Evolutionary conservation across 2,888 invertebrate species (phyloP).

Genomic region (Himalopsyche kuldschensis): DNA sequence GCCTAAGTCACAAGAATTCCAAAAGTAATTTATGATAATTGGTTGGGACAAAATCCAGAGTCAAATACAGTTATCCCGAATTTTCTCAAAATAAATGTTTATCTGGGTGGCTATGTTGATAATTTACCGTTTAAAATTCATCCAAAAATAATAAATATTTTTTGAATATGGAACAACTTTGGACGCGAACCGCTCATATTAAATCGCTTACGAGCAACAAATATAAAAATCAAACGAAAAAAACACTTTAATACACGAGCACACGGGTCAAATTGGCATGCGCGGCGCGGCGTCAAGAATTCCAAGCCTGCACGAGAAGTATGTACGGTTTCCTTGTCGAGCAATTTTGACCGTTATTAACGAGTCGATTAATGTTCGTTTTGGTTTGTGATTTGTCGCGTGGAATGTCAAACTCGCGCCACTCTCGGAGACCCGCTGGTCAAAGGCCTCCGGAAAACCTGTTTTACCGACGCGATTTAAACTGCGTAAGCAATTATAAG

Average conservation of each 20-base stretch:
- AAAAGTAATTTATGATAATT: too few species aligned
- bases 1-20: too few species aligned
- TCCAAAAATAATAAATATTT: not conserved
- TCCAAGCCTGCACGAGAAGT: not conserved
- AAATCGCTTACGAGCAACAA: not conserved
- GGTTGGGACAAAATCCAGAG: too few species aligned
- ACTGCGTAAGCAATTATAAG: not conserved
- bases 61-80: too few species aligned
- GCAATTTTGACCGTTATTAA: not conserved
- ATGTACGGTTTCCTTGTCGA: not conserved
- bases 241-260: not conserved
- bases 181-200: not conserved
- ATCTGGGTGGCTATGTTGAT: too few species aligned
- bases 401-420: slow-evolving; percentile 36
- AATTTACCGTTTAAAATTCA: too few species aligned
- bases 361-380: not conserved
- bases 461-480: slow-evolving; percentile 15
- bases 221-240: not conserved
- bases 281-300: not conserved
- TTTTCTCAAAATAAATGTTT: too few species aligned
- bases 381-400: not conserved
- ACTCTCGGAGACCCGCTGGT: slow-evolving; percentile 29
- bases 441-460: slow-evolving; percentile 36
- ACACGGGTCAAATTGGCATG: not conserved
- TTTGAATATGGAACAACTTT: not conserved